A percentile compares a stretch with the other conserved stretches of the same genome.
Evolutionary conservation across 2,888 invertebrate genomes (phyloP).

Genomic region (Folsomia manolachei): DNA sequence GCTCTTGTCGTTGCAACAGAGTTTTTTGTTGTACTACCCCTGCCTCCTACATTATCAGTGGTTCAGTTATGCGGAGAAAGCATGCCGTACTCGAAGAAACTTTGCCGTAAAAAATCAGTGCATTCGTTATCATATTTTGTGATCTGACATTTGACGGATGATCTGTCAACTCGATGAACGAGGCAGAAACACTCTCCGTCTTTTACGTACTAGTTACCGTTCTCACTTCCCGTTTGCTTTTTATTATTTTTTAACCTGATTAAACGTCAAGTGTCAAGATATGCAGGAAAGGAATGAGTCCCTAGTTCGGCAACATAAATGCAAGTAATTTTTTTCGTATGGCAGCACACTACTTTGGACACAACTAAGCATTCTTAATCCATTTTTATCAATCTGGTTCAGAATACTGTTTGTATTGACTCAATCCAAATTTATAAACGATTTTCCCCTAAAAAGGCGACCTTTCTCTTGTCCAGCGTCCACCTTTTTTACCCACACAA

Average conservation of each 20-base stretch:
- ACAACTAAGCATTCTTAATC: no score
- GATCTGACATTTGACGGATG: slow-evolving; percentile 25
- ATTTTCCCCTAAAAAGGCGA: not conserved
- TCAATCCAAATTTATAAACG: not conserved
- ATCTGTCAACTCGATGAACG: slow-evolving; percentile 17
- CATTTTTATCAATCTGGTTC: no score
- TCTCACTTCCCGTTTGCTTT: not conserved
- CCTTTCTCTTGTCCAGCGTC: not conserved
- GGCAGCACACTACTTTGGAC: no score
- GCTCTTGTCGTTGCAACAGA: no score
- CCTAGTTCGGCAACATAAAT: not conserved
- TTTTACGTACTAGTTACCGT: slow-evolving; percentile 3
- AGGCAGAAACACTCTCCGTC: slow-evolving; percentile 1
- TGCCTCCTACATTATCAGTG: no score
- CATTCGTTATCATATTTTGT: slow-evolving; percentile 18
- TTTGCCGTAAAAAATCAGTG: not conserved
- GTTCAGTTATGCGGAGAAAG: not conserved
- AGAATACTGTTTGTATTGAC: no score
- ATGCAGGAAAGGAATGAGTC: not conserved
- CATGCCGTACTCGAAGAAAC: no score
- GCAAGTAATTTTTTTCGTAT: no score
- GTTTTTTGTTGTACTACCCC: no score
- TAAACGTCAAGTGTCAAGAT: slow-evolving; percentile 2
- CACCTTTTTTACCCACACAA: not conserved
- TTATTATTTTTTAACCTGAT: slow-evolving; percentile 7